Percentiles rank a stretch among this genome's conserved stretches.
Evolutionary conservation across 2,113 vertebrate species (phyloP).

Genomic region (Pachyramphus minor): DNA sequence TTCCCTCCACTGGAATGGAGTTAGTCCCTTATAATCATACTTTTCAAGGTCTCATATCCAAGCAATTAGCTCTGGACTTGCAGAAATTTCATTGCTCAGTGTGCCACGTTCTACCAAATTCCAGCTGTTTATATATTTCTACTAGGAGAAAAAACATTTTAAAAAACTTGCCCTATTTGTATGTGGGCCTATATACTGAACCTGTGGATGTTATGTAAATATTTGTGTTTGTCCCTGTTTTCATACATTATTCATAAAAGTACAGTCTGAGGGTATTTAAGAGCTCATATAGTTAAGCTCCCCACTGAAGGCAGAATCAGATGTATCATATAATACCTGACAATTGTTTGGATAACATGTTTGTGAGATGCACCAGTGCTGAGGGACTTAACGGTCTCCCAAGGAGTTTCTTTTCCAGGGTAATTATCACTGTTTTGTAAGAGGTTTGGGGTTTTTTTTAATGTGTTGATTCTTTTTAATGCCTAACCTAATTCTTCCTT

Average conservation of each 20-base stretch:
- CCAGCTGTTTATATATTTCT: neutral
- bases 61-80: neutral
- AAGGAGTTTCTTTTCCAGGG: neutral
- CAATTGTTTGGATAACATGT: neutral
- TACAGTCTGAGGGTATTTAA: neutral
- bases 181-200: neutral
- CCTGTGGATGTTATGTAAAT: neutral
- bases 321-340: neutral
- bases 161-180: neutral
- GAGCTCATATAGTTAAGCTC: neutral
- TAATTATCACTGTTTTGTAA: neutral
- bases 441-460: neutral
- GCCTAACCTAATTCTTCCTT: neutral
- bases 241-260: neutral
- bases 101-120: neutral
- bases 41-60: neutral
- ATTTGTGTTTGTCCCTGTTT: neutral
- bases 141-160: neutral
- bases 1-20: neutral
- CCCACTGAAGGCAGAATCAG: neutral
- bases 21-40: neutral
- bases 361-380: neutral
- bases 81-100: neutral
- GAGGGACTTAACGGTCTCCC: neutral
- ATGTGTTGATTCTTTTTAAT: neutral